These are phyloP conservation scores for Chesias legatella DNA, from an alignment of 2,888 invertebrate species.

Conservation along the genomic window DNA sequence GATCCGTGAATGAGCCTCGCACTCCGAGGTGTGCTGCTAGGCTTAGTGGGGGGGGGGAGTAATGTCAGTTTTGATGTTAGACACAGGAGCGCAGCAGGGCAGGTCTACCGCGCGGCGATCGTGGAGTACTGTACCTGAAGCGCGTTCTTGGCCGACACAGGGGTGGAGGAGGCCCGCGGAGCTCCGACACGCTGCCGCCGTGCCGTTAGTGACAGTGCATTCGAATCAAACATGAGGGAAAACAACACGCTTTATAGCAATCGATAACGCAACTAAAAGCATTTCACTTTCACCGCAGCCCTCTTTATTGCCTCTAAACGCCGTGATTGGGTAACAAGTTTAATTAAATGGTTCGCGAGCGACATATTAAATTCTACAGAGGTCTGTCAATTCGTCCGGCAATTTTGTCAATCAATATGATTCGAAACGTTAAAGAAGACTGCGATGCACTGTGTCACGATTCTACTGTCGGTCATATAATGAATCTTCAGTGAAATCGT, in stretches of 20 bases:
- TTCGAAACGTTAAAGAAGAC: no score
- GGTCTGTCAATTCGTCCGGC: no score
- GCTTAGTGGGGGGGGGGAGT: no score
- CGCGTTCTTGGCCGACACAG: conserved; percentile 82
- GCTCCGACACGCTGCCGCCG: conserved; percentile 74
- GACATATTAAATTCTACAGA: no score
- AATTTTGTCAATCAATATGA: no score
- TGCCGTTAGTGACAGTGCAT: conserved; percentile 75
- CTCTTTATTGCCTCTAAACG: no score
- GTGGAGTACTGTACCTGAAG: conserved; percentile 83
- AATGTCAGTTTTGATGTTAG: conserved; percentile 37
- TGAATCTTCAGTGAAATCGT: neutral
- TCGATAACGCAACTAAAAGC: conserved; percentile 39
- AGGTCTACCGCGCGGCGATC: conserved; percentile 70
- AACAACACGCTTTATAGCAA: conserved; percentile 76
- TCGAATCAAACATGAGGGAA: conserved; percentile 69
- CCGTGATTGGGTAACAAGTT: no score
- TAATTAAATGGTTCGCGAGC: no score
- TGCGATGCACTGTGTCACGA: neutral
- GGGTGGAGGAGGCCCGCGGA: conserved; percentile 79
- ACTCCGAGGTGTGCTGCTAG: no score
- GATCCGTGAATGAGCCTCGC: no score
- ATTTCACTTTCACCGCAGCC: neutral
- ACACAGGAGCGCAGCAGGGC: conserved; percentile 36
- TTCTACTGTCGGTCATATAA: neutral